Evolutionary conservation across 2,797 vertebrate genomes (phyloP), one percentile per base, ranked within the genome.

Genomic region (Babyrousa celebensis): DNA sequence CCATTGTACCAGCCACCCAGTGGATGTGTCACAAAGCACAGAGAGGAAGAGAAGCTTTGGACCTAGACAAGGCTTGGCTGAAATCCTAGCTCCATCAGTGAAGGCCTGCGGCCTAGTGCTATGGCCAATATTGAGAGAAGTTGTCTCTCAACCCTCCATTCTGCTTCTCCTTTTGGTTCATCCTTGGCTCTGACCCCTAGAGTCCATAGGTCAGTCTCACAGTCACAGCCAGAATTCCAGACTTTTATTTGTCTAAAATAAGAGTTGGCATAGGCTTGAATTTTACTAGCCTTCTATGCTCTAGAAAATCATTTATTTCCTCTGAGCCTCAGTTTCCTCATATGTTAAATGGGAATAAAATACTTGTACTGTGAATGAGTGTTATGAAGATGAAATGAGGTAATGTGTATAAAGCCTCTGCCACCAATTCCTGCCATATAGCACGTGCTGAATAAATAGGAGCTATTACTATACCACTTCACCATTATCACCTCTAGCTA

Each of bases 271-370:
- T 2, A 77, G 52, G 60, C 10, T 54, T 32, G 16, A 90, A 83
- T 89, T 96, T 96, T n/a, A 93, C 36, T 84, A 56, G 36, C 20
- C 16, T 63, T 63, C 5, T 27, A 20, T 40, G 8, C 43, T 67
- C n/a, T 79, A 72, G 62, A 96, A 84, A 92, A 90, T 40, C 54
- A 72, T 65, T 90, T 71, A 27, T 75, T 77, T 67, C 63, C 29
- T 52, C 23, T 27, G 23, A 67, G 40, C 8, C 67, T 95, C 43
- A 29, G 9, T 85, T n/a, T 93, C 60, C 60, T 77, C 23, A n/a
- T 79, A 56, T 21, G 23, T 52, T 95, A 83, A 75, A 67, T 79
- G 29, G 23, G 21, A 43, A 78, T 88, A 91, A 82, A 85, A 83
- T 65, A 52, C 7, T 12, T 40, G 12, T 75, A 29, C n/a, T 17